Percentiles rank a stretch among this genome's conserved stretches.
Evolutionary conservation across 1,140 invertebrate species (phyloP).

Genomic region (Drosophila oshimai): DNA sequence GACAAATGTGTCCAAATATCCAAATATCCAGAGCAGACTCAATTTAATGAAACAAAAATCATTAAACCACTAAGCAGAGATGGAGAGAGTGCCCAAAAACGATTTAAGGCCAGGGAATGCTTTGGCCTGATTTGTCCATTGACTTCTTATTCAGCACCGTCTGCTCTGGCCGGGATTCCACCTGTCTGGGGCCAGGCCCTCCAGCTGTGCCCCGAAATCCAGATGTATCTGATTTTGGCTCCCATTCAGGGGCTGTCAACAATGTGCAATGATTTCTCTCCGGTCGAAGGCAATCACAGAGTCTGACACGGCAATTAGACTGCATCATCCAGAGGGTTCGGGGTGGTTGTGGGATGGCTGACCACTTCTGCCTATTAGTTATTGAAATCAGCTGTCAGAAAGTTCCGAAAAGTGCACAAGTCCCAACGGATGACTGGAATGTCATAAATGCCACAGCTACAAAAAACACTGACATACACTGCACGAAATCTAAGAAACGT

Average conservation of each 20-base stretch:
- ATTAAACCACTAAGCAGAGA: conserved; percentile 67
- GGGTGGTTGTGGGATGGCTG: not conserved
- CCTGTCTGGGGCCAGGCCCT: conserved; percentile 8
- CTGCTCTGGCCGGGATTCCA: not conserved
- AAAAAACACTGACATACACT: conserved; percentile 4
- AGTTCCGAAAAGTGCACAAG: conserved; percentile 66
- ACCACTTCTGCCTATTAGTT: conserved; percentile 76
- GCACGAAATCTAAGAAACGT: conserved; percentile 4
- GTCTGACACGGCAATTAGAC: conserved; percentile 74
- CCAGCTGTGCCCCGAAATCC: conserved; percentile 26
- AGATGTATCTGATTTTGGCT: conserved; percentile 7
- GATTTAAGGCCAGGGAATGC: conserved; percentile 25
- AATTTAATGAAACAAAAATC: conserved; percentile 73
- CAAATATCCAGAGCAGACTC: conserved; percentile 38
- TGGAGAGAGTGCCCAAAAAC: conserved; percentile 22
- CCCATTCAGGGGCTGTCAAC: conserved; percentile 55
- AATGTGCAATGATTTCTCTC: conserved; percentile 50
- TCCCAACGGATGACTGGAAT: conserved; percentile 62
- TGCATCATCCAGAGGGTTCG: conserved; percentile 50
- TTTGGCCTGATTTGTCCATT: conserved; percentile 6
- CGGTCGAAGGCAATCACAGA: conserved; percentile 62
- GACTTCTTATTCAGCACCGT: not conserved
- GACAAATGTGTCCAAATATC: conserved; percentile 23
- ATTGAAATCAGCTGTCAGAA: conserved; percentile 80
- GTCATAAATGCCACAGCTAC: conserved; percentile 46